Evolutionary conservation across 2,888 invertebrate genomes (phyloP), one percentile per base, ranked within the genome.

Genomic region (Eumerus sabulonum): DNA sequence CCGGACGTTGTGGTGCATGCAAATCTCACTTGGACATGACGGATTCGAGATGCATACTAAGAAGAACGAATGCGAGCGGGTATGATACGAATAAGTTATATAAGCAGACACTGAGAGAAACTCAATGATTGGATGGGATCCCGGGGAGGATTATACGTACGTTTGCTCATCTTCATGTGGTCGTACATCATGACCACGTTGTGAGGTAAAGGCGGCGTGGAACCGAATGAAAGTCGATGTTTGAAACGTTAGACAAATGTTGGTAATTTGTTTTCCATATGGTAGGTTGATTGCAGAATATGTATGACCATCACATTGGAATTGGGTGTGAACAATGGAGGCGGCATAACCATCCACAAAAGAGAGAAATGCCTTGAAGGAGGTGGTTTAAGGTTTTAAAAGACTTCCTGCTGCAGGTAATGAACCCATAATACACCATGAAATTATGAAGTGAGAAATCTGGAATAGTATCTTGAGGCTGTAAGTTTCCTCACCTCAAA

Each of bases 71-170:
- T 62, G 72, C 67, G 63, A 40, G 40, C 40, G 40, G 27, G 27
- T 27, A 27, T 27, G 27, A 72, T 77, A 67, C 73, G 67, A 73
- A 77, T 68, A 63, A 27, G 27, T 77, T 73, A 73, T 77, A 77
- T 77, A 77, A 77, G 62, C 18, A 62, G 40, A 11, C 3, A 40
- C 40, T 7, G 12, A n/a, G 27, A 54, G 11, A 27, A 44, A 18
- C 48, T 63, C 45, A 44, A 50, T 48, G 48, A 50, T 48, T 18
- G 48, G 36, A 54, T 27, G 27, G 27, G 27, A n/a, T n/a, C n/a
- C n/a, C 38, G 59, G 50, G 16, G 36, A 36, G 9, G 60, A 70
- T 47, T 40, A 62, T 62, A 54, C 59, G 9, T n/a, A n/a, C n/a
- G n/a, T 40, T n/a, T 38, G 27, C 27, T 27, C 27, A 27, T 27